A percentile compares a stretch with the other conserved stretches of the same genome.
phyloP scores from a whole-genome alignment of 2,888 invertebrate genomes.

The Ennomos fuscantarius region DNA sequence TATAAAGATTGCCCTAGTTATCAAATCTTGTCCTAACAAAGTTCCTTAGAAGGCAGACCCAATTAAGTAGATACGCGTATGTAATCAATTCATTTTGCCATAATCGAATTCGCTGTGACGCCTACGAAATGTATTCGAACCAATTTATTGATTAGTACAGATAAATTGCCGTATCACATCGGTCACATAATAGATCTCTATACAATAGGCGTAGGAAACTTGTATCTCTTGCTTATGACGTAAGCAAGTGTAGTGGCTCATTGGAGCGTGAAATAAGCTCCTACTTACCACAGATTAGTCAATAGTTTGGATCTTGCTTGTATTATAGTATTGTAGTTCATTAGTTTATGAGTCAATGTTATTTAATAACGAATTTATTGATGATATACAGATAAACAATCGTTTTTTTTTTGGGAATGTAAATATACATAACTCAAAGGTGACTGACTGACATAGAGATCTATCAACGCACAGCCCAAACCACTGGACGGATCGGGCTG shows the following conservation, averaged over 20 bases:
- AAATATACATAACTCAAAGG: no score
- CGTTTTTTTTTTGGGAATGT: no score
- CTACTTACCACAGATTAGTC: slow-evolving; percentile 8
- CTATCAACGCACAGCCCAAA: no score
- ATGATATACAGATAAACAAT: no score
- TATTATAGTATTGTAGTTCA: not conserved
- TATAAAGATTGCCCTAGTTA: slow-evolving; percentile 11
- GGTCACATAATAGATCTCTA: not conserved
- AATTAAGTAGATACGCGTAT: not conserved
- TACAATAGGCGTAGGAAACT: not conserved
- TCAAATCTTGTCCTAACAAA: slow-evolving; percentile 1
- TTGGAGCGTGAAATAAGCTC: slow-evolving; percentile 35
- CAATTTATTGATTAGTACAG: slow-evolving; percentile 11
- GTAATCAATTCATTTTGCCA: slow-evolving; percentile 2
- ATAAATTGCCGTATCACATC: slow-evolving; percentile 5
- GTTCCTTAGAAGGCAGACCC: not conserved
- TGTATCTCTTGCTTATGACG: slow-evolving; percentile 15
- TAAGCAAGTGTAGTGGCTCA: slow-evolving; percentile 19
- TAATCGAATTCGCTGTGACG: slow-evolving; percentile 7
- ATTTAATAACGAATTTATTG: slow-evolving; percentile 5
- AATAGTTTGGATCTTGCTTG: slow-evolving; percentile 6
- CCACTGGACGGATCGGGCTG: no score
- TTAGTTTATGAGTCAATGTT: slow-evolving; percentile 8
- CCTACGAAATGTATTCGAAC: not conserved
- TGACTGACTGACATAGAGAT: no score